A percentile compares a stretch with the other conserved stretches of the same genome.
Evolutionary conservation across 2,113 vertebrate genomes (phyloP).

Genomic region (Pygoscelis adeliae): DNA sequence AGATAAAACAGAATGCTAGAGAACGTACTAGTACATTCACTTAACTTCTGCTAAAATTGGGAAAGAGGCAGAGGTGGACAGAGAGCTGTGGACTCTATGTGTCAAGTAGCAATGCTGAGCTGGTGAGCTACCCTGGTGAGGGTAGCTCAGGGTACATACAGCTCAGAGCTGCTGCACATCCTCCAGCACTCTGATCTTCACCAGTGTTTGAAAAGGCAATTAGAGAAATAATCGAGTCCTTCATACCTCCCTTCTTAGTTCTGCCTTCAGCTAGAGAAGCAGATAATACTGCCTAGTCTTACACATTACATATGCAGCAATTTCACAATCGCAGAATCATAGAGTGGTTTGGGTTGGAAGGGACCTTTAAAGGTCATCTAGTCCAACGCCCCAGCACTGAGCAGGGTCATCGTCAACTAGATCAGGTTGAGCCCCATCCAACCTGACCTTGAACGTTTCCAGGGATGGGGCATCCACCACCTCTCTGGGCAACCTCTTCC

Average conservation of each 20-base stretch:
- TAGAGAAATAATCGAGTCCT: background rate
- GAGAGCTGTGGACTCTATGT: background rate
- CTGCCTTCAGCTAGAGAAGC: background rate
- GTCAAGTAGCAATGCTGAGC: background rate
- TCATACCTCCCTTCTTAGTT: background rate
- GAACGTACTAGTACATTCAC: background rate
- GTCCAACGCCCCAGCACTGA: background rate
- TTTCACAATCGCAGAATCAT: background rate
- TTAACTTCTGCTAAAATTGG: background rate
- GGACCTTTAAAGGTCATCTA: background rate
- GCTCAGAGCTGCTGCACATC: background rate
- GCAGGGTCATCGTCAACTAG: background rate
- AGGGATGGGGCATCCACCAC: background rate
- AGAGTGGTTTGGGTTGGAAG: background rate
- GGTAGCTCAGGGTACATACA: background rate
- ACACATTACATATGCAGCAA: background rate
- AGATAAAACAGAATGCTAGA: background rate
- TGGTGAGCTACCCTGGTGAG: background rate
- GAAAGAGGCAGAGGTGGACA: background rate
- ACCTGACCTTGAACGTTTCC: background rate
- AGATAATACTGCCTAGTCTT: background rate
- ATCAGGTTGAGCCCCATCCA: background rate
- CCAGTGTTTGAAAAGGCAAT: background rate
- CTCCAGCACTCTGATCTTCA: background rate
- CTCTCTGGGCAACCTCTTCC: background rate